Evolutionary conservation across 2,113 vertebrate genomes (phyloP).

Genomic region (Chaetodon auriga): DNA sequence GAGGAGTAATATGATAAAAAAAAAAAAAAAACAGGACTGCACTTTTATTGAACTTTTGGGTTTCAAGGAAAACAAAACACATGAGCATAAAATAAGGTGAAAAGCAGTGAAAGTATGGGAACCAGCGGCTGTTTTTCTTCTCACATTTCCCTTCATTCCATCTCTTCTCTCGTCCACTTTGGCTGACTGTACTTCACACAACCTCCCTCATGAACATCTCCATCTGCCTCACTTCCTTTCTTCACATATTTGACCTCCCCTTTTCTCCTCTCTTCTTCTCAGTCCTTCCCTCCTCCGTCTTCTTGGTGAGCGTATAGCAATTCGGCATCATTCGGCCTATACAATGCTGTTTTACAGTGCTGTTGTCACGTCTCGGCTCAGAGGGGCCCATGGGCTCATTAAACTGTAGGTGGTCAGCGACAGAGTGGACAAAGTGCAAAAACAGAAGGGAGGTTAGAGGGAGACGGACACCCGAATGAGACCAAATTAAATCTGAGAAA

Average conservation of each 20-base stretch:
- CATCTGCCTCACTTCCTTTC: conserved; percentile 27
- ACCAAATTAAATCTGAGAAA: not conserved
- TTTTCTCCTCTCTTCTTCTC: conserved; percentile 14
- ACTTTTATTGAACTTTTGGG: conserved; percentile 76
- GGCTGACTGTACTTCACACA: conserved; percentile 22
- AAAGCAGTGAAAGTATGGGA: conserved; percentile 72
- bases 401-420: conserved; percentile 41
- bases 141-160: conserved; percentile 45
- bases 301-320: conserved; percentile 35
- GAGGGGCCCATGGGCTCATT: conserved; percentile 32
- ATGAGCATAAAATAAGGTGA: conserved; percentile 59
- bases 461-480: not conserved
- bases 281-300: conserved; percentile 16
- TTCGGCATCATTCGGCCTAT: conserved; percentile 37
- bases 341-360: conserved; percentile 45
- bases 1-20: conserved; percentile 36
- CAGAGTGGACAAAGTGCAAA: conserved; percentile 17
- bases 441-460: not conserved
- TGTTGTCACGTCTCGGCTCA: conserved; percentile 33
- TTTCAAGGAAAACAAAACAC: conserved; percentile 59
- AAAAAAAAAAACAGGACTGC: conserved; percentile 60
- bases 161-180: not conserved
- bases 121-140: conserved; percentile 71
- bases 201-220: conserved; percentile 15
- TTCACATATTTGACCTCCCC: conserved; percentile 22